Conservation (phyloP, 2,888 invertebrate species). For the Brenthis daphne region DNA sequence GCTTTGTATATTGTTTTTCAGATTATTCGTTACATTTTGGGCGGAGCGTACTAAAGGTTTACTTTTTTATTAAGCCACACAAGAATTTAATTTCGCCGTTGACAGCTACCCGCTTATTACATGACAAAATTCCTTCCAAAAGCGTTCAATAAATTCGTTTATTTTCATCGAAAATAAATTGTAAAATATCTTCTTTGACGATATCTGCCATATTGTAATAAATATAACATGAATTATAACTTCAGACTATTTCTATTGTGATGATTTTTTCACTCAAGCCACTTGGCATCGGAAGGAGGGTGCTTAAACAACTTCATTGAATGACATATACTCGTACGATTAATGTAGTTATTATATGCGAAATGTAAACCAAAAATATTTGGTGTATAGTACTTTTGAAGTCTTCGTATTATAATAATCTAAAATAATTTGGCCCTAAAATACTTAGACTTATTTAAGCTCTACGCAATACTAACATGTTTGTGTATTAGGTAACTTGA, state of each 20-base stretch:
- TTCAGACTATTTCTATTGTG: constrained; percentile 1
- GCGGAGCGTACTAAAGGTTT: constrained; percentile 33
- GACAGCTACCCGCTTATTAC: constrained; percentile 52
- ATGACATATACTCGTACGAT: too few species aligned
- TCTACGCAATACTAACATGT: too few species aligned
- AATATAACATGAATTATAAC: constrained; percentile 14
- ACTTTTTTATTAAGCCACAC: constrained; percentile 45
- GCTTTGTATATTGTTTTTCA: constrained; percentile 26
- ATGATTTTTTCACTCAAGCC: too few species aligned
- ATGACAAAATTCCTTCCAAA: constrained; percentile 52
- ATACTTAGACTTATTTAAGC: too few species aligned
- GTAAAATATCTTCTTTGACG: constrained; percentile 29
- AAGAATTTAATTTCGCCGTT: constrained; percentile 55
- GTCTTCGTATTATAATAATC: too few species aligned
- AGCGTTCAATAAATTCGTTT: constrained; percentile 50
- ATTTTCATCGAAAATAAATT: constrained; percentile 40
- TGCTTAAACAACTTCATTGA: too few species aligned
- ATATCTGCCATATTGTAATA: constrained; percentile 12
- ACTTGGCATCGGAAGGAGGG: too few species aligned
- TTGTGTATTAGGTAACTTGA: too few species aligned
- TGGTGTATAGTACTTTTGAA: too few species aligned
- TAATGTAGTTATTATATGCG: too few species aligned
- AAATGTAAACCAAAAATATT: too few species aligned
- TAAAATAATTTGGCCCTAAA: too few species aligned
- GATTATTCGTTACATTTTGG: constrained; percentile 32